Base-by-base conservation (phyloP, 2,797 vertebrate species). In the Pipistrellus pygmaeus region DNA sequence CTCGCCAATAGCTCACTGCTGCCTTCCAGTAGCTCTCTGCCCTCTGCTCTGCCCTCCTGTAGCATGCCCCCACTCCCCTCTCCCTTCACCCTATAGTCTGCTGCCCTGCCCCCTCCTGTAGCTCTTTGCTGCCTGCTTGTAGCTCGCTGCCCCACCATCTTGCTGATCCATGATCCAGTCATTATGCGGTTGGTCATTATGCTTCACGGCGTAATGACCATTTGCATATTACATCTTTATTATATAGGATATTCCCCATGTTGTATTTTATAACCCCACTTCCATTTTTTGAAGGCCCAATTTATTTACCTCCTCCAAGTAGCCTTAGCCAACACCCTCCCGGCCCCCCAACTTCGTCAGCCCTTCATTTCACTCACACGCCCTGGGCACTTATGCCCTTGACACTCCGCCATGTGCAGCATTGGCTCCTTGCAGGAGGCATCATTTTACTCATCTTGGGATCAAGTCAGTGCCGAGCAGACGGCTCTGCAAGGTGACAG, bases 391-490 rank as follows among this genome's bases (percentile, higher is more conserved):
- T 27, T 10, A 51, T 41, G 9, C 6, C 60, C 69, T 17, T 0
- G 13, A 32, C 15, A 1, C n/a, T 25, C 7, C 20, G 9, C 14
- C 46, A 30, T 23, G 6, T 41, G 38, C 23, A 0, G 11, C 6
- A 0, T 8, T 11, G 76, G 41, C 13, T 68, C 32, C 44, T n/a
- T 41, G 35, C 0, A 2, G 30, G 48, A 66, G 21, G 17, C 8
- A 1, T 41, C 46, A 15, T 8, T n/a, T 55, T 8, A 25, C 12
- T 7, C 25, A 10, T 25, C 51, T 27, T 38, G 68, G 25, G 27
- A 44, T 72, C 53, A 6, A 15, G 12, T 27, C 35, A 11, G 21
- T 15, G 41, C 18, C 62, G 18, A 41, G 62, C 55, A 12, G 17
- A 8, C 35, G 17, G 44, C 41, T 69, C 71, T 27, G 35, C 9